phyloP scores from a whole-genome alignment of 1,140 invertebrate genomes.

The Paraescarpia echinospica region DNA sequence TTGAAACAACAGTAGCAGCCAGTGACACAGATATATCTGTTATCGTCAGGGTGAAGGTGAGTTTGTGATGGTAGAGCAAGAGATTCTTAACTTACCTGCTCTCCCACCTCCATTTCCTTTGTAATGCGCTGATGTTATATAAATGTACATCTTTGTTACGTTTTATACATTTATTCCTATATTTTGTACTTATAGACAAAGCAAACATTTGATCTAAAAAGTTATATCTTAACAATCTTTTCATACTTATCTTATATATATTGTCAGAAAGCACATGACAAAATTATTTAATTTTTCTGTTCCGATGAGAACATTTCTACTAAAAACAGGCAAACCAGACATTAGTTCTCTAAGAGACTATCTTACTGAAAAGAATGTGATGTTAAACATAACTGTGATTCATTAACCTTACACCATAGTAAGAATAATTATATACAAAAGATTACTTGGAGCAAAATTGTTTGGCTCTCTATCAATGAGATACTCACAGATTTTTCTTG shows the following conservation, averaged over 20 bases:
- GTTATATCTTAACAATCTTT: no score
- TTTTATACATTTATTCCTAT: background rate
- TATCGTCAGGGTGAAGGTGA: background rate
- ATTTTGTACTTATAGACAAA: background rate
- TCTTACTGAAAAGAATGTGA: background rate
- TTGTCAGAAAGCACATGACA: background rate
- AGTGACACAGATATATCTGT: background rate
- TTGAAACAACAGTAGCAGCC: background rate
- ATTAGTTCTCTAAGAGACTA: background rate
- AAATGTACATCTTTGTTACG: background rate
- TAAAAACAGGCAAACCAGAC: background rate
- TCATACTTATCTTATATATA: no score
- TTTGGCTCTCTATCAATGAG: background rate
- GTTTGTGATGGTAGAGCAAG: background rate
- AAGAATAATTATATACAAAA: background rate
- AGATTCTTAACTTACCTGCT: conserved; percentile 12
- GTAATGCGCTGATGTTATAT: background rate
- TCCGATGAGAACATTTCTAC: background rate
- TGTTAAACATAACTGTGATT: background rate
- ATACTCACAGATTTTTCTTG: conserved; percentile 18
- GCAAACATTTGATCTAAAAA: background rate
- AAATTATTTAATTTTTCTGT: background rate
- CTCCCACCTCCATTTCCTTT: conserved; percentile 30
- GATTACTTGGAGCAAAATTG: background rate
- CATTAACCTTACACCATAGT: background rate